These are phyloP conservation scores for Meteorus colon DNA, from an alignment of 2,888 invertebrate genomes.

Conservation along the genomic window DNA sequence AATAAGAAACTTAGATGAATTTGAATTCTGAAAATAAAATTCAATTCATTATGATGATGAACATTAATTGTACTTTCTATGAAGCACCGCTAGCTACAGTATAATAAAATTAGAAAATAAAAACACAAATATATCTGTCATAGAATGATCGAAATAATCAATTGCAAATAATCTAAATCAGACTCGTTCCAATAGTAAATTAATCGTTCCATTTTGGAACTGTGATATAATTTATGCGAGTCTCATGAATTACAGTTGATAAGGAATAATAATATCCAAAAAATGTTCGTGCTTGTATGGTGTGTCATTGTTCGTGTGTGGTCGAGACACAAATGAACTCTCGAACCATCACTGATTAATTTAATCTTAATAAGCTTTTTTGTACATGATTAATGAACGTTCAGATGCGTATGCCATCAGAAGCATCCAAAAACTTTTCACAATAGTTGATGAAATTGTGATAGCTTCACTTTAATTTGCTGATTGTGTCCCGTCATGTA, in stretches of 20 bases:
- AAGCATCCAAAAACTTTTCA: not conserved
- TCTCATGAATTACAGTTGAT: not conserved
- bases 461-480: not conserved
- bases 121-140: conserved; percentile 5
- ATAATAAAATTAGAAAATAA: conserved; percentile 2
- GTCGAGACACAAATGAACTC: not conserved
- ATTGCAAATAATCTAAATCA: conserved; percentile 20
- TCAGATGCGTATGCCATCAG: conserved; percentile 18
- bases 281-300: not conserved
- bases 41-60: not conserved
- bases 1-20: not conserved
- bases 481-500: no score
- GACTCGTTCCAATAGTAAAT: conserved; percentile 4
- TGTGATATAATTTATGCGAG: conserved; percentile 6
- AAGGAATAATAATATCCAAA: conserved; percentile 3
- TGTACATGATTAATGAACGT: conserved; percentile 25
- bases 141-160: conserved; percentile 7
- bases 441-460: not conserved
- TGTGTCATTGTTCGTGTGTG: not conserved
- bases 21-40: not conserved
- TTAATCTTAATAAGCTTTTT: conserved; percentile 12
- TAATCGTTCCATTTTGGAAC: conserved; percentile 12
- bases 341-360: not conserved
- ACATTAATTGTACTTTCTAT: not conserved
- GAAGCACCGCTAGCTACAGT: conserved; percentile 13